phyloP scores from a whole-genome alignment of 2,797 vertebrate genomes.

The Leuciscus waleckii region DNA sequence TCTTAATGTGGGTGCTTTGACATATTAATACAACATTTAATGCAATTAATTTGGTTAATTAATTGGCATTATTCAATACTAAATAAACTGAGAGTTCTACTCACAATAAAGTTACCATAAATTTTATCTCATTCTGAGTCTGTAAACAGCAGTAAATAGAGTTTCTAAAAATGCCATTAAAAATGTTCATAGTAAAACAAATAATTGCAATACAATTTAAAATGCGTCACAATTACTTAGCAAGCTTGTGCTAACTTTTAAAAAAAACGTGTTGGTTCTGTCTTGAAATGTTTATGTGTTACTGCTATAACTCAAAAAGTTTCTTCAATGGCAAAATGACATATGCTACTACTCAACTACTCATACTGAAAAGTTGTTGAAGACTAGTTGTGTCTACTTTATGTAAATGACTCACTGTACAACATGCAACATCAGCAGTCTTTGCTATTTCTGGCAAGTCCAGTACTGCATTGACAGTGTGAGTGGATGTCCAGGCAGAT shows the following conservation, averaged over 20 bases:
- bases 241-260: neutral
- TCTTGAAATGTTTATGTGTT: neutral
- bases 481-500: constrained; percentile 4
- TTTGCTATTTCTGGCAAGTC: constrained; percentile 26
- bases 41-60: no score
- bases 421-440: constrained; percentile 8
- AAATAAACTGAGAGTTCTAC: no score
- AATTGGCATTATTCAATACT: no score
- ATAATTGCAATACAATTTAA: neutral
- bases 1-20: no score
- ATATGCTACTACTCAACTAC: neutral
- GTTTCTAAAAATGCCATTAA: neutral
- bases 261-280: neutral
- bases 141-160: neutral
- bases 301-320: neutral
- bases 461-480: constrained; percentile 16
- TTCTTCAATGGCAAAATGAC: neutral
- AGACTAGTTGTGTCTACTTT: neutral
- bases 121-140: neutral
- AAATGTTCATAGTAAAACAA: neutral
- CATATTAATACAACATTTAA: no score
- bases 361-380: neutral
- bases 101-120: neutral
- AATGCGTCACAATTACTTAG: neutral
- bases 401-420: neutral